These are phyloP conservation scores for Perca flavescens DNA, from an alignment of 2,113 vertebrate species.

Conservation along the genomic window DNA sequence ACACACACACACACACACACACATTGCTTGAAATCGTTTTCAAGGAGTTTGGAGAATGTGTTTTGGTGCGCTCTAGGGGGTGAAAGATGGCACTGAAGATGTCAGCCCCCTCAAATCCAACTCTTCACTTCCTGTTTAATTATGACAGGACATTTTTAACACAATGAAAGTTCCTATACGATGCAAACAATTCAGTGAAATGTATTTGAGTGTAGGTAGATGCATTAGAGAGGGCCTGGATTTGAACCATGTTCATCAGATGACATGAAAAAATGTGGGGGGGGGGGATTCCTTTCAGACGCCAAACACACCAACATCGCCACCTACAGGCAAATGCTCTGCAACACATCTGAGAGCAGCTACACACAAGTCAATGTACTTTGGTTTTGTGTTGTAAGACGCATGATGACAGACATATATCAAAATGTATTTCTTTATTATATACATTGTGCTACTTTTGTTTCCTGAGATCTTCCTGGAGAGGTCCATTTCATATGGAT, in stretches of 20 bases:
- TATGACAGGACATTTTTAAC: background rate
- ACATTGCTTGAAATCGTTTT: background rate
- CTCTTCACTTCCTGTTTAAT: background rate
- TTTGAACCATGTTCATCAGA: background rate
- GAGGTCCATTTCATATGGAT: no score
- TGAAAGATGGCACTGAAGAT: background rate
- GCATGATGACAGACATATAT: no score
- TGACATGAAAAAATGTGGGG: background rate
- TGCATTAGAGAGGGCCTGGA: background rate
- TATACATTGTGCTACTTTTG: no score
- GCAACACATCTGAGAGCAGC: slow-evolving; percentile 22
- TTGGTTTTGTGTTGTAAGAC: no score
- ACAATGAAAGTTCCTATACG: background rate
- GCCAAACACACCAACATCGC: background rate
- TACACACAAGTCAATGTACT: no score
- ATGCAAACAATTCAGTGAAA: no score
- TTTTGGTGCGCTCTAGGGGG: background rate
- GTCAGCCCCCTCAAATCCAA: background rate
- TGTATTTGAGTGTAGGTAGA: background rate
- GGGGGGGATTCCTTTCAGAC: background rate
- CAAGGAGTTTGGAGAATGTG: background rate
- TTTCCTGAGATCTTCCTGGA: no score
- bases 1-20: background rate
- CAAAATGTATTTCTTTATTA: no score
- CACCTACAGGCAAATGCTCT: slow-evolving; percentile 25